A percentile compares a stretch with the other conserved stretches of the same genome.
Evolutionary conservation across 2,797 vertebrate species (phyloP).

Genomic region (Falco naumanni): DNA sequence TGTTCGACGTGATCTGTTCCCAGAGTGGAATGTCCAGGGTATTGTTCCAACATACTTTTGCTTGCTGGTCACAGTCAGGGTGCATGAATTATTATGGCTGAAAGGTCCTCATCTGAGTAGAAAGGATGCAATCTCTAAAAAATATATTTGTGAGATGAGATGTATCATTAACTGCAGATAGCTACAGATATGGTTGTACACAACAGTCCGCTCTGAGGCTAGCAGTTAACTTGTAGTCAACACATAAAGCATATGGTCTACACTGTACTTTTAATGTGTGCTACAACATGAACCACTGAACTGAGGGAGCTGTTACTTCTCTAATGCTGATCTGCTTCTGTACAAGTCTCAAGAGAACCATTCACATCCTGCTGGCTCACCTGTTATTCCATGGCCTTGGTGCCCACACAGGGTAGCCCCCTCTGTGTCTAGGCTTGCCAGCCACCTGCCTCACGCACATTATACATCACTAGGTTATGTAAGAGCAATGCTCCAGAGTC

Average conservation of each 20-base stretch:
- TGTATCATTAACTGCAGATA: conserved; percentile 5
- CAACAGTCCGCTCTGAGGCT: neutral
- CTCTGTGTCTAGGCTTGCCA: neutral
- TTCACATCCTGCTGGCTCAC: neutral
- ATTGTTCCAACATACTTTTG: neutral
- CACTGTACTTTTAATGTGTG: neutral
- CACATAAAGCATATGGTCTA: neutral
- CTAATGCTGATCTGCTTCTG: neutral
- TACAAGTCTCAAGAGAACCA: neutral
- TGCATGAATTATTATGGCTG: neutral
- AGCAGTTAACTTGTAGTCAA: neutral
- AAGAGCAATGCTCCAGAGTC: neutral
- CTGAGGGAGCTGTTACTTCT: neutral
- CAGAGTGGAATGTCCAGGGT: neutral
- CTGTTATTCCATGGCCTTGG: neutral
- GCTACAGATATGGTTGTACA: neutral
- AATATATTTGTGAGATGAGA: neutral
- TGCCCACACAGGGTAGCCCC: neutral
- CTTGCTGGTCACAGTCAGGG: neutral
- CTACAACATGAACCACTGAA: neutral
- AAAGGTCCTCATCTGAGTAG: conserved; percentile 4
- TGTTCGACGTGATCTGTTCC: neutral
- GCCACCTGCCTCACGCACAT: neutral
- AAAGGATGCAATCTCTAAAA: neutral
- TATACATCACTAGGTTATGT: too few relatives aligned